phyloP scores from a whole-genome alignment of 2,888 invertebrate genomes.

The Cheilosia vernalis region DNA sequence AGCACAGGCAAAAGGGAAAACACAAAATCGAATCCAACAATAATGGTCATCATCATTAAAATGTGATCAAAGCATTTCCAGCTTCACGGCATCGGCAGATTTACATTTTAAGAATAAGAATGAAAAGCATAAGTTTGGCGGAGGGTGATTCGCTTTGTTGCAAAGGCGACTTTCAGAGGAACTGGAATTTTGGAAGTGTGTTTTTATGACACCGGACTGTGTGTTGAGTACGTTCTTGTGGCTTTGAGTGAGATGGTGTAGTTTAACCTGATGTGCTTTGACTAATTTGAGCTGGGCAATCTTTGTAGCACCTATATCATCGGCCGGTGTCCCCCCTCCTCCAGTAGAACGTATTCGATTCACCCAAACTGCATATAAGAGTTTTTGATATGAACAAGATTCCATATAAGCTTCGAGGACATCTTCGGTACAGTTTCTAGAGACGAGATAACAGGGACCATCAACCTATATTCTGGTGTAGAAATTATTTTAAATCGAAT shows the following conservation, averaged over 20 bases:
- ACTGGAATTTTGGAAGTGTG: not conserved
- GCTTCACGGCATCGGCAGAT: slow-evolving; percentile 56
- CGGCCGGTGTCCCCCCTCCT: too few species aligned
- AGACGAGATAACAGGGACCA: too few species aligned
- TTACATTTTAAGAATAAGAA: slow-evolving; percentile 63
- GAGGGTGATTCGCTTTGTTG: slow-evolving; percentile 42
- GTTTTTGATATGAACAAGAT: too few species aligned
- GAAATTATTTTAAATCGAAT: too few species aligned
- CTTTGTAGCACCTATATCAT: too few species aligned
- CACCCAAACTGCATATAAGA: too few species aligned
- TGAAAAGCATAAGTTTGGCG: slow-evolving; percentile 15
- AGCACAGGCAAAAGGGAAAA: slow-evolving; percentile 34
- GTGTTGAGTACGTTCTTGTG: not conserved
- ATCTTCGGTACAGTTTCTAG: too few species aligned
- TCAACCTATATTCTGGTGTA: too few species aligned
- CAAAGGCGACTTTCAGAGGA: too few species aligned
- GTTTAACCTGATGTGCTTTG: not conserved
- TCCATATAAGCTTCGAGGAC: too few species aligned
- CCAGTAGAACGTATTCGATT: too few species aligned
- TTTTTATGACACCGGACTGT: not conserved
- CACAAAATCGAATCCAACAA: slow-evolving; percentile 81
- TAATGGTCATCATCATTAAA: slow-evolving; percentile 83
- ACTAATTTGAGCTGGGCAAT: not conserved
- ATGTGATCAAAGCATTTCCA: slow-evolving; percentile 80
- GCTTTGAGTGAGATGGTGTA: not conserved